Evolutionary conservation across 2,888 invertebrate species (phyloP), one percentile per base, ranked within the genome.

Genomic region (Drosophila subquinaria): DNA sequence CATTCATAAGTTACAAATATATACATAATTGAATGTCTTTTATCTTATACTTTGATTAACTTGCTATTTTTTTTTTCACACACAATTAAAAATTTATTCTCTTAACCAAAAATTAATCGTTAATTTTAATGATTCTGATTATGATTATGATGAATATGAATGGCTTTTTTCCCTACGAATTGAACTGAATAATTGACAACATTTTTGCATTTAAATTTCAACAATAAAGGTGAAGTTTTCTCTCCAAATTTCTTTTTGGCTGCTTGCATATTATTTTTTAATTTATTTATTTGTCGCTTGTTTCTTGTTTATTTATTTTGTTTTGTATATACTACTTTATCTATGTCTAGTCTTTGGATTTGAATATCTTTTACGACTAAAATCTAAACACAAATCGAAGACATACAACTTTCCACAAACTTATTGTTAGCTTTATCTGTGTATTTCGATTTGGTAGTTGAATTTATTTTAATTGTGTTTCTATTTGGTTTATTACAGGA

Each of bases 401-500:
- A 73, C 73, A 59, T 69, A 55, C 51, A 62, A 73, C 36, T 74
- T 74, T 81, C 65, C 59, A 73, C 47, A 68, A 68, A 33, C n/a
- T 67, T 76, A 83, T 63, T 87, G 88, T 82, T 76, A 82, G 85
- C 82, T 82, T 85, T 85, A 82, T 88, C 45, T 82, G 88, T 83
- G 70, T 84, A 53, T 45, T 45, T n/a, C n/a, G 36, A 9, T 17
- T n/a, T 3, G 9, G 1, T 20, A 3, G 51, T 55, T 27, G 17
- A 47, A 43, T n/a, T 35, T 9, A 43, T 53, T 20, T 35, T 63
- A 60, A 73, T 73, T 61, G 42, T 20, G 3, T 27, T 40, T 47
- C 17, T 43, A 42, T 73, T 76, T 77, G 47, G 38, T 91, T 86
- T 90, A 79, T 94, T 94, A 79, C 94, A 94, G 94, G 94, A 93